Evolutionary conservation across 2,797 vertebrate genomes (phyloP).

Genomic region (Myotis myotis): DNA sequence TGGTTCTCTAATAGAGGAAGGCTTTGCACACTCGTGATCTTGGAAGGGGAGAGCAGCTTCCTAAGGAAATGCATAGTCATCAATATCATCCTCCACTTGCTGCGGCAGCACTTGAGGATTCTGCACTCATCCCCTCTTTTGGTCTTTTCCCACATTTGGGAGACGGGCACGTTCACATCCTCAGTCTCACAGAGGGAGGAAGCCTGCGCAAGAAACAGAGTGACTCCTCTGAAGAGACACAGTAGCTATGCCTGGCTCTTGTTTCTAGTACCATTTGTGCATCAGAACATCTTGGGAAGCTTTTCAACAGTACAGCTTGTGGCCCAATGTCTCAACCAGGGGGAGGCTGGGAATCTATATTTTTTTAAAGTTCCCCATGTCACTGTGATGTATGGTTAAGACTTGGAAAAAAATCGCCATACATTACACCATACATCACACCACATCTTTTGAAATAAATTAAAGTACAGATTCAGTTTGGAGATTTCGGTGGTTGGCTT

Average conservation of each 20-base stretch:
- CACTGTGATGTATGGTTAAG: neutral
- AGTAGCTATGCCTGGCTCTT: neutral
- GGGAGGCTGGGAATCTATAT: neutral
- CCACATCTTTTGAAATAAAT: conserved; percentile 16
- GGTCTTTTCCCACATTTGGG: neutral
- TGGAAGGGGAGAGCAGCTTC: neutral
- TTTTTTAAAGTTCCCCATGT: neutral
- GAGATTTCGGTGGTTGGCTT: neutral
- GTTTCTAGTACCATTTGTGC: neutral
- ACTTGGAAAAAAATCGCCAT: neutral
- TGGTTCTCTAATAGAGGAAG: conserved; percentile 16
- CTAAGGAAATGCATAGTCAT: neutral
- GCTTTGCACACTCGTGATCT: conserved; percentile 25
- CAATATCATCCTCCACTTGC: neutral
- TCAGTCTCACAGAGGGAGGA: neutral
- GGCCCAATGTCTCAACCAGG: neutral
- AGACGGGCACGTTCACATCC: neutral
- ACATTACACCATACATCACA: neutral
- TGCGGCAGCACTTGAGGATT: neutral
- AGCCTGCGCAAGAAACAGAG: neutral
- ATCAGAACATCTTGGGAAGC: neutral
- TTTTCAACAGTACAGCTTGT: neutral
- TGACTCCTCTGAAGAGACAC: neutral
- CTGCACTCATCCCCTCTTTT: neutral
- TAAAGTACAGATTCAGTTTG: neutral